Conservation (phyloP, 2,888 invertebrate species). For the Polymixis flavicincta region DNA sequence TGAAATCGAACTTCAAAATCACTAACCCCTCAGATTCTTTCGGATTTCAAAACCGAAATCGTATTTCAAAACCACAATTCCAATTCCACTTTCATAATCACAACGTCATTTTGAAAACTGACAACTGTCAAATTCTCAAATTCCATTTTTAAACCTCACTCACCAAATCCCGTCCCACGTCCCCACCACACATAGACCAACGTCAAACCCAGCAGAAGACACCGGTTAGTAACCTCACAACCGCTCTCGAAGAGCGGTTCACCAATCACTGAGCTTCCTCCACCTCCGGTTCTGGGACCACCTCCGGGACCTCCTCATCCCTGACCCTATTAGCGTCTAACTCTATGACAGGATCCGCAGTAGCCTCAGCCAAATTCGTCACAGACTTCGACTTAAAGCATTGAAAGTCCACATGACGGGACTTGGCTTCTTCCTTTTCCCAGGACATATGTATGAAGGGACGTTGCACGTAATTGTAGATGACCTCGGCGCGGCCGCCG, state of each 20-base stretch:
- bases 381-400: conserved; percentile 99
- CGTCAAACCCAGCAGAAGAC: conserved; percentile 73
- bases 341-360: conserved; percentile 96
- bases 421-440: conserved; percentile 99
- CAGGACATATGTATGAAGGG: conserved; percentile 99
- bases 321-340: conserved; percentile 88
- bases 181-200: conserved; percentile 24
- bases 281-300: conserved; percentile 70
- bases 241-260: conserved; percentile 70
- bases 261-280: conserved; percentile 66
- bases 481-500: conserved; percentile 98
- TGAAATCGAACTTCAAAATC: not conserved
- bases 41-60: conserved; percentile 11
- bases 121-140: conserved; percentile 8
- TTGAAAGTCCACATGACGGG: conserved; percentile 99
- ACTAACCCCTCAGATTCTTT: not conserved
- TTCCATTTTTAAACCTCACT: conserved; percentile 7
- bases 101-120: conserved; percentile 12
- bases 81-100: conserved; percentile 3
- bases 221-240: conserved; percentile 66
- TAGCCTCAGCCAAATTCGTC: conserved; percentile 98
- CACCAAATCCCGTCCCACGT: not conserved
- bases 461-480: conserved; percentile 99
- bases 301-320: conserved; percentile 76
- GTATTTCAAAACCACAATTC: conserved; percentile 7